These are phyloP conservation scores for Pharmacophagus antenor DNA, from an alignment of 2,888 invertebrate genomes.

Conservation along the genomic window DNA sequence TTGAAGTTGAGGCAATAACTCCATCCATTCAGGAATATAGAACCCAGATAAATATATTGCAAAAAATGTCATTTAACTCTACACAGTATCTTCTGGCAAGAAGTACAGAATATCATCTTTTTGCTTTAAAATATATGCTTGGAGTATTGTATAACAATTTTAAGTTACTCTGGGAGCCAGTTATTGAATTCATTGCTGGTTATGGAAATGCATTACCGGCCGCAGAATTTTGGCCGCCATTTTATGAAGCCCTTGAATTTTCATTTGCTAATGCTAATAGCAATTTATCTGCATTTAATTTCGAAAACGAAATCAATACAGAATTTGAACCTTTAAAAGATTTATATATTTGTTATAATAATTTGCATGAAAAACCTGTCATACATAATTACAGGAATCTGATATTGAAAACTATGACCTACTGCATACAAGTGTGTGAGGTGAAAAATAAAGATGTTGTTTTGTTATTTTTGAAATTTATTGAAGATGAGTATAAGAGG, in stretches of 20 bases:
- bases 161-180: conserved; percentile 93
- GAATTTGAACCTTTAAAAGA: conserved; percentile 52
- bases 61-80: conserved; percentile 85
- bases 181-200: conserved; percentile 86
- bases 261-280: conserved; percentile 71
- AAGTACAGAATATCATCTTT: conserved; percentile 80
- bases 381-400: conserved; percentile 87
- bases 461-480: conserved; percentile 89
- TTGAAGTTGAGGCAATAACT: conserved; percentile 85
- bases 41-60: conserved; percentile 86
- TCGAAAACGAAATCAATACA: conserved; percentile 60
- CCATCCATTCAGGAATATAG: conserved; percentile 90
- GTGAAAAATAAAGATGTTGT: conserved; percentile 90
- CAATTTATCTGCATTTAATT: conserved; percentile 56
- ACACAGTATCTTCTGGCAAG: conserved; percentile 80
- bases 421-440: conserved; percentile 88
- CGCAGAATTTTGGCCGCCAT: conserved; percentile 88
- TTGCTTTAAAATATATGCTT: conserved; percentile 88
- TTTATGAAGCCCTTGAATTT: conserved; percentile 80
- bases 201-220: conserved; percentile 83
- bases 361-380: conserved; percentile 83
- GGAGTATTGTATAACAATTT: conserved; percentile 93
- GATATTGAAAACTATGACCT: conserved; percentile 89
- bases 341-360: conserved; percentile 61
- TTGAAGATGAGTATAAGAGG: conserved; percentile 81